Evolutionary conservation across 2,888 invertebrate species (phyloP), one percentile per base, ranked within the genome.

Genomic region (Brenthis ino): DNA sequence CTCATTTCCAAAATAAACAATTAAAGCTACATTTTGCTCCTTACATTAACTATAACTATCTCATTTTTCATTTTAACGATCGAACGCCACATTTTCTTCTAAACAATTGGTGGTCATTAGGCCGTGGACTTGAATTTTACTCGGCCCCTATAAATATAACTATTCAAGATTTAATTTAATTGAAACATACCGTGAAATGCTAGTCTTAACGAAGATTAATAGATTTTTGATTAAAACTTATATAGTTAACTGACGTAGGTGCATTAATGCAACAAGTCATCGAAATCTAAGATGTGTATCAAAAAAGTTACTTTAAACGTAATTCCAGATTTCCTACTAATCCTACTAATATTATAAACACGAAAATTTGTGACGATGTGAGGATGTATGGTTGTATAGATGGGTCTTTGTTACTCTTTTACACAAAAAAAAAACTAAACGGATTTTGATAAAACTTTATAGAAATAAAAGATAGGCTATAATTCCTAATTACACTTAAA

Each of bases 141-240:
- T 75, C 73, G 74, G 74, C 78, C 80, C 80, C 78, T 81, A 81
- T 80, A 75, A 73, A 73, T 60, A 68, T 56, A 72, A 73, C 70
- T 70, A 70, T 76, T 76, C 74, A 82, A 82, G 84, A 85, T 85
- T 85, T 86, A 86, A 86, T 87, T 85, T 82, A 88, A 87, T 87
- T 84, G 82, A 85, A 84, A 74, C 73, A 72, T 70, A 77, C 73
- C 77, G 69, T 75, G 68, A 74, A 76, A 76, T 76, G 75, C 71
- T 74, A 72, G 68, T 70, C 68, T 79, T 83, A 86, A 91, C 85
- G 83, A 88, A 85, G 91, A 88, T 85, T 80, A 88, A 91, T 91
- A 84, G 83, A 82, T 75, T 76, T 84, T 86, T 85, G 81, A 87
- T 88, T 84, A 80, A 76, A 76, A 79, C 76, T 70, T 68, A 64